Evolutionary conservation across 2,888 invertebrate genomes (phyloP).

Genomic region (Diplolepis rosae): DNA sequence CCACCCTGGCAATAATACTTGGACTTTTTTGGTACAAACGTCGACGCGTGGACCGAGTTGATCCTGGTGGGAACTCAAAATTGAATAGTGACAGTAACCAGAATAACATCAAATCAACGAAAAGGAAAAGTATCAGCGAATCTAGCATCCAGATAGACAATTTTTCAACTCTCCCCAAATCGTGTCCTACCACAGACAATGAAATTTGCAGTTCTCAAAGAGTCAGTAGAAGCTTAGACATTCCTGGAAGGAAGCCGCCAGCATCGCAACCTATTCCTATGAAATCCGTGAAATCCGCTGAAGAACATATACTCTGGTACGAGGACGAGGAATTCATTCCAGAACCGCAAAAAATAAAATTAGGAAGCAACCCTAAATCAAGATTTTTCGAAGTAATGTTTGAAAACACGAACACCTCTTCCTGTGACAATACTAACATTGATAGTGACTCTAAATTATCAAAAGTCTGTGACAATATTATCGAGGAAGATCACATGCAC

Average conservation of each 20-base stretch:
- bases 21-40: conserved; percentile 89
- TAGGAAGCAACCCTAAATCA: conserved; percentile 61
- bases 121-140: conserved; percentile 53
- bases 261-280: conserved; percentile 50
- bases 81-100: conserved; percentile 41
- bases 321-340: conserved; percentile 44
- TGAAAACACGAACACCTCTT: conserved; percentile 46
- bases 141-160: conserved; percentile 62
- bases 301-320: conserved; percentile 55
- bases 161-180: conserved; percentile 47
- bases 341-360: conserved; percentile 50
- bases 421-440: conserved; percentile 30
- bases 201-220: conserved; percentile 59
- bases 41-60: conserved; percentile 84
- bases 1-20: conserved; percentile 85
- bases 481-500: conserved; percentile 41
- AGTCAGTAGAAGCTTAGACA: conserved; percentile 62
- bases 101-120: conserved; percentile 39
- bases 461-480: conserved; percentile 31
- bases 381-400: conserved; percentile 57
- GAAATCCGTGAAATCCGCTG: conserved; percentile 51
- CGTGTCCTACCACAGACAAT: conserved; percentile 43
- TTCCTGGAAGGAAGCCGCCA: conserved; percentile 55
- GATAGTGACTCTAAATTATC: conserved; percentile 20
- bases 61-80: conserved; percentile 79